Evolutionary conservation across 2,113 vertebrate species (phyloP), one percentile per base, ranked within the genome.

Genomic region (Amphiprion ocellaris): DNA sequence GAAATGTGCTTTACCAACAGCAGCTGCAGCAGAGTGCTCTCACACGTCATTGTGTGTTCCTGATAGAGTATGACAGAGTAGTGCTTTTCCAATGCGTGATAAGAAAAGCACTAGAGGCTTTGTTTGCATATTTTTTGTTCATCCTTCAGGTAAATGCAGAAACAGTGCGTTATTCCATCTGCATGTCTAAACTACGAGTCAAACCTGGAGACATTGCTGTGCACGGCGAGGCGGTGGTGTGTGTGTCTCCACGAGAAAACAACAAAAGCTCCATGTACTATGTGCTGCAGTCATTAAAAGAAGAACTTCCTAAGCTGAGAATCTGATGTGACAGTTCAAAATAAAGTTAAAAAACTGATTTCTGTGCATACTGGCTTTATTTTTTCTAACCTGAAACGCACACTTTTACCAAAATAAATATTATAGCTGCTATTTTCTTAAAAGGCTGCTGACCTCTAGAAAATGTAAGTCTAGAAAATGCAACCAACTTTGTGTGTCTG

Each of bases 251-350:
- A 0, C 92, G 96, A 26, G 97, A 99, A 82, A 99, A 97, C 73
- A 99, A 90, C 95, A 99, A 99, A 83, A 99, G 98, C 90, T 99
- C 98, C 56, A 99, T 99, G 97, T 99, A 99, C 88, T 99, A 99
- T 0, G 98, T 99, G 37, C 93, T 99, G 72, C 98, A 99, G 94
- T 95, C 96, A 0, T 90, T 99, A 33, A 99, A 99, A 62, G 96
- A 96, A 72, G 96, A 98, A 0, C 94, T 99, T 1, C 98, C 97
- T 8, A 99, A 99, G 96, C 97, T 99, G 74, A 92, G 55, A 16
- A 33, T 37, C 4, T 26, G 9, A 9, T 10, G 30, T 33, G 5
- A 33, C 30, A 6, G 26, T 30, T 4, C 0, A 6, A 6, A 30
- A 30, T 5, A 30, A 30, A 30, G 30, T 5, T 5, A 30, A 30